These are phyloP conservation scores for Cryptus armator DNA, from an alignment of 2,888 invertebrate species.

Conservation along the genomic window DNA sequence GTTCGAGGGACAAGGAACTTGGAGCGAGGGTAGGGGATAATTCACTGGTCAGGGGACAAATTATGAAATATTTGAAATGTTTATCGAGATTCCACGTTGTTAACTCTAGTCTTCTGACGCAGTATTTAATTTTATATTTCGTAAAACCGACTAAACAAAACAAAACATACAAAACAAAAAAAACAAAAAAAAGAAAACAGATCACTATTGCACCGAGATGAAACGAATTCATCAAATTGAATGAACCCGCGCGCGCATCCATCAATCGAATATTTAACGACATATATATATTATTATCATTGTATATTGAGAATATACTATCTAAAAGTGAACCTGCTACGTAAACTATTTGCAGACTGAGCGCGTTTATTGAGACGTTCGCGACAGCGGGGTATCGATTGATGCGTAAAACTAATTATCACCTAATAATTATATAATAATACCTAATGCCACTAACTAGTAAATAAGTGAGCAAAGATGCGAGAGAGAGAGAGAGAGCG, in stretches of 20 bases:
- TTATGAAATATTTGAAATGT: slow-evolving; percentile 77
- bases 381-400: slow-evolving; percentile 9
- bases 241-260: slow-evolving; percentile 50
- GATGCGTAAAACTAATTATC: slow-evolving; percentile 46
- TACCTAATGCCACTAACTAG: slow-evolving; percentile 51
- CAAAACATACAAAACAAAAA: slow-evolving; percentile 9
- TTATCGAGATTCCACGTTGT: slow-evolving; percentile 78
- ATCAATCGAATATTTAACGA: slow-evolving; percentile 46
- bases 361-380: slow-evolving; percentile 50
- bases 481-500: not conserved
- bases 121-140: slow-evolving; percentile 72
- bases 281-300: slow-evolving; percentile 52
- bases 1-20: not conserved
- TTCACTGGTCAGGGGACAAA: slow-evolving; percentile 65
- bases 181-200: slow-evolving; percentile 27
- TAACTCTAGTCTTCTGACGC: slow-evolving; percentile 74
- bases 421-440: slow-evolving; percentile 57
- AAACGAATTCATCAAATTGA: slow-evolving; percentile 51
- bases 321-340: slow-evolving; percentile 40
- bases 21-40: slow-evolving; percentile 3
- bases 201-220: slow-evolving; percentile 30
- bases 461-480: slow-evolving; percentile 22
- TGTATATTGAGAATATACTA: slow-evolving; percentile 50
- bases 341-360: slow-evolving; percentile 33
- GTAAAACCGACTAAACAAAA: slow-evolving; percentile 50